Evolutionary conservation across 1,140 invertebrate species (phyloP).

Genomic region (Calliopsis andreniformis): DNA sequence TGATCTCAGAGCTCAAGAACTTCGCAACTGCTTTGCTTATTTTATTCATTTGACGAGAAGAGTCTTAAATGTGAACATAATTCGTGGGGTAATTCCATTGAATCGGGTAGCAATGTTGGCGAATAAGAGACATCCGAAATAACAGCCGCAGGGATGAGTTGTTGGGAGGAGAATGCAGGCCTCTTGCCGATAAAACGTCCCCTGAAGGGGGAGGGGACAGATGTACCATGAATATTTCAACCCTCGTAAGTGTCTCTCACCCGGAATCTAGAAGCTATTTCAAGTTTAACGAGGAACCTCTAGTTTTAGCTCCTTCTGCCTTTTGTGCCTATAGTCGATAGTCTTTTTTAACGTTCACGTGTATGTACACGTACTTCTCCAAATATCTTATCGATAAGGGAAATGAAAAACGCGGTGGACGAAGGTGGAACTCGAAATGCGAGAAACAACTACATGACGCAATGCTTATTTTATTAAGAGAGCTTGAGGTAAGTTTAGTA

Average conservation of each 20-base stretch:
- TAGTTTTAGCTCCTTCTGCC: neutral
- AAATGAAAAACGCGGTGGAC: neutral
- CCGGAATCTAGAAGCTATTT: conserved; percentile 45
- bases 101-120: neutral
- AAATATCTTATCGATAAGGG: neutral
- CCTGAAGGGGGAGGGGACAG: neutral
- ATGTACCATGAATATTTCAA: conserved; percentile 70
- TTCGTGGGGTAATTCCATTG: neutral
- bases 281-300: conserved; percentile 58
- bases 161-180: conserved; percentile 10
- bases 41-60: neutral
- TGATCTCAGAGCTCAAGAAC: neutral
- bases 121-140: neutral
- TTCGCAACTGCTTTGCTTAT: neutral
- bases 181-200: conserved; percentile 18
- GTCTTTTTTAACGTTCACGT: conserved; percentile 5
- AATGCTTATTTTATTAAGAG: too few species aligned
- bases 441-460: too few species aligned
- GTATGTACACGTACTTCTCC: too few species aligned
- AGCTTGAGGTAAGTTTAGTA: too few species aligned
- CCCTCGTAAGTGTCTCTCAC: conserved; percentile 61
- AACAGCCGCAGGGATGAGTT: neutral
- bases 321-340: conserved; percentile 26
- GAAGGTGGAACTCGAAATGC: neutral
- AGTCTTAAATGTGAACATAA: too few species aligned